Evolutionary conservation across 2,888 invertebrate species (phyloP).

Genomic region (Tholera decimalis): DNA sequence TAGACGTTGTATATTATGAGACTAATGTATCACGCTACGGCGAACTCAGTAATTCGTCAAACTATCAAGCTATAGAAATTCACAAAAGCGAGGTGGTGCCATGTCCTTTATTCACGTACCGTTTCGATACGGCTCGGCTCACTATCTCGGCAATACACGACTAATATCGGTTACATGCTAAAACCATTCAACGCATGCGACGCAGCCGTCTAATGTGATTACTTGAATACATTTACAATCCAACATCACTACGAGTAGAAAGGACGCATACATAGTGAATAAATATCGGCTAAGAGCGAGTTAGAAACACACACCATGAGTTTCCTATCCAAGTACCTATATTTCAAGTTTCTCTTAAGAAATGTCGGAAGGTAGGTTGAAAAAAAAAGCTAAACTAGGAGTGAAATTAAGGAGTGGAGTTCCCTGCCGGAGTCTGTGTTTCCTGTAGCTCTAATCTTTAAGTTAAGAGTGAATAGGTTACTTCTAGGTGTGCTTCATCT

Average conservation of each 20-base stretch:
- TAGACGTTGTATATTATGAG: too few species aligned
- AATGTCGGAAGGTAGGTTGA: too few species aligned
- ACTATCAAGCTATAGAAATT: background rate
- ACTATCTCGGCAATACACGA: background rate
- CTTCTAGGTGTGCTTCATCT: too few species aligned
- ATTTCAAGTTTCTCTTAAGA: too few species aligned
- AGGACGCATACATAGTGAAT: background rate
- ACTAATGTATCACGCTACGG: too few species aligned
- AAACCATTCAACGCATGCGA: slow-evolving; percentile 1
- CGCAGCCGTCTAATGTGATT: background rate
- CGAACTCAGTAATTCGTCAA: slow-evolving; percentile 3
- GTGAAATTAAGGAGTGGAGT: too few species aligned
- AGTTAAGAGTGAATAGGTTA: too few species aligned
- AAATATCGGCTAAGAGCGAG: background rate
- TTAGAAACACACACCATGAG: too few species aligned
- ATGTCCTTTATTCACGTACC: background rate
- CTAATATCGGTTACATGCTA: slow-evolving; percentile 3
- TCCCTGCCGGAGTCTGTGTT: too few species aligned
- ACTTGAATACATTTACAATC: slow-evolving; percentile 14
- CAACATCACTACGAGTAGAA: background rate
- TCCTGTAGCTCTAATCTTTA: too few species aligned
- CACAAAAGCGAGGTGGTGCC: background rate
- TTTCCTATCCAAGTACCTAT: too few species aligned
- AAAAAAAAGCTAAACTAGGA: too few species aligned
- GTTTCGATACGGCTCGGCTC: background rate